Base-by-base conservation (phyloP, 2,888 invertebrate species). In the Octodonta nipae region DNA sequence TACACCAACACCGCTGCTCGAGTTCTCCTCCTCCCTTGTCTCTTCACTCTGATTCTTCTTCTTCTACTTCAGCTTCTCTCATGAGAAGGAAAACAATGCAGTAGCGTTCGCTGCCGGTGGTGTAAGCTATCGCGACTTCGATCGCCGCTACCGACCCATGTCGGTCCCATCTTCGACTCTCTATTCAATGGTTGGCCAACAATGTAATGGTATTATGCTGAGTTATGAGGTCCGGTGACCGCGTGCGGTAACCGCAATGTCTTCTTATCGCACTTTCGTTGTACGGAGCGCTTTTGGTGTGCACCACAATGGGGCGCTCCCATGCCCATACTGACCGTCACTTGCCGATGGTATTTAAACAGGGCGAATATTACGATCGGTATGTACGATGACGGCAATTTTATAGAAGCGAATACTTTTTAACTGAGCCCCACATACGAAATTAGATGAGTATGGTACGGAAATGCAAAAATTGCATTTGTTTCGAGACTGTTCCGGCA, bases 191-290 rank as follows among this genome's bases (percentile, higher is more conserved):
- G 42, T 42, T 44, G 35, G 44, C 50, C 51, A 53, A 54, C 54
- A 54, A 54, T 56, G 52, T 55, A 52, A 53, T 55, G 53, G 52
- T 52, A 51, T 52, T 52, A 51, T 47, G 47, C 52, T 52, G 52
- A 55, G 47, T 55, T 55, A 54, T 53, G 51, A 44, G 47, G 43
- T 40, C 46, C 42, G 35, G 34, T 40, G 44, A 43, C 44, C 49
- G 46, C 40, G 41, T 22, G n/a, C n/a, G n/a, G n/a, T 22, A 38
- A 44, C 41, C 45, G 34, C 40, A 33, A 35, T 33, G 43, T 37
- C 42, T 43, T 40, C 44, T 46, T 44, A 44, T 46, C 45, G 38
- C 30, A 30, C 24, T n/a, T 22, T 22, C n/a, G n/a, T n/a, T n/a
- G n/a, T n/a, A n/a, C n/a, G n/a, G n/a, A n/a, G n/a, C n/a, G n/a